Conservation (phyloP, 2,888 invertebrate species). For the Idaea straminata region DNA sequence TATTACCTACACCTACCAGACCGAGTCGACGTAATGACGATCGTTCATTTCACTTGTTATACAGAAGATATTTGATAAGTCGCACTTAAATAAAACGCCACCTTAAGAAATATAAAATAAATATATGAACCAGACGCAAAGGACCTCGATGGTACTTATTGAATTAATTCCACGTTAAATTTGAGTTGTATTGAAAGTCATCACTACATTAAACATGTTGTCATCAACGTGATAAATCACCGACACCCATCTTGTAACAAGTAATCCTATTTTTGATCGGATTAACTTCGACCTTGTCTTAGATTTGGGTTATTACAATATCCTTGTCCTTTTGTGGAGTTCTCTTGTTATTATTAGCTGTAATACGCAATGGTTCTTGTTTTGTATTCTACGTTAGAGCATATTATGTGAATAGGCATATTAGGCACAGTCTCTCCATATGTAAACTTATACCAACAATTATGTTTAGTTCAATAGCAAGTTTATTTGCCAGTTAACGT, state of each 20-base stretch:
- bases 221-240: constrained; percentile 8
- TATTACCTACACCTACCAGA: constrained; percentile 49
- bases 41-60: constrained; percentile 40
- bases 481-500: too few relatives aligned
- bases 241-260: constrained; percentile 9
- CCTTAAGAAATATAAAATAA: background rate
- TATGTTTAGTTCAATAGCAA: too few relatives aligned
- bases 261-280: constrained; percentile 6
- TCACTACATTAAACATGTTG: background rate
- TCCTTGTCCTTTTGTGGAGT: constrained; percentile 23
- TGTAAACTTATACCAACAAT: too few relatives aligned
- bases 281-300: constrained; percentile 10
- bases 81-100: background rate
- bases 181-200: background rate
- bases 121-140: background rate
- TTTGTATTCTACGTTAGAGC: background rate
- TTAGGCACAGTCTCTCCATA: background rate
- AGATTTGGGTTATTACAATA: constrained; percentile 13
- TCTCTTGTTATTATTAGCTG: constrained; percentile 16
- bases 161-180: background rate
- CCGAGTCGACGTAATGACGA: constrained; percentile 40
- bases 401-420: background rate
- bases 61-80: background rate
- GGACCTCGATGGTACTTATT: background rate
- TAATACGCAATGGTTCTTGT: background rate